Conservation (phyloP, 2,888 invertebrate species). For the Pristionchus arcanus region DNA sequence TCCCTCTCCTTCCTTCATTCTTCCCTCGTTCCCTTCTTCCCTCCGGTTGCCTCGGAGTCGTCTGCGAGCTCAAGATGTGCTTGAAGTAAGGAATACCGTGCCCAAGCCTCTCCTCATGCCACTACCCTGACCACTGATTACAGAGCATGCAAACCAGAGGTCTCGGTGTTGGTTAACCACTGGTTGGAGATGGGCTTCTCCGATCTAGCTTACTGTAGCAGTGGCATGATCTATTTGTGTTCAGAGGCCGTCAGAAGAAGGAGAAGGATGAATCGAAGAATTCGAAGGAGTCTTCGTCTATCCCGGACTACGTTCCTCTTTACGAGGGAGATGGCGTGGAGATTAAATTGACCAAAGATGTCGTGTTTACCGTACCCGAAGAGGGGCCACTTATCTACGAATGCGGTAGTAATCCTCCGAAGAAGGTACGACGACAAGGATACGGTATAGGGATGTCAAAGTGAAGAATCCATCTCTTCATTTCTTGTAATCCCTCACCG, state of each 20-base stretch:
- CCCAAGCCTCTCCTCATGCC: background rate
- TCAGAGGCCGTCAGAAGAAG: conserved; percentile 8
- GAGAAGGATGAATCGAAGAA: background rate
- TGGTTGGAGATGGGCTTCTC: no score
- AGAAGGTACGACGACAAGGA: background rate
- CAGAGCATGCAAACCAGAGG: no score
- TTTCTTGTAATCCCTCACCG: no score
- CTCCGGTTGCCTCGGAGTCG: background rate
- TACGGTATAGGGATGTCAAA: background rate
- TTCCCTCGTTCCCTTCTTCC: background rate
- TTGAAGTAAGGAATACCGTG: background rate
- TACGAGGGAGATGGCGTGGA: background rate
- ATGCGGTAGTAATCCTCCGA: background rate
- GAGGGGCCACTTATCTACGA: background rate
- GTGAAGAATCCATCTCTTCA: background rate
- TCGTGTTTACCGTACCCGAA: background rate
- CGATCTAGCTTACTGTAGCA: background rate
- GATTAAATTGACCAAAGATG: background rate
- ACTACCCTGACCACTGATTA: no score
- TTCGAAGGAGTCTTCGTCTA: background rate
- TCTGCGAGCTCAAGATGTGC: background rate
- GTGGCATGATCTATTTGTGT: background rate
- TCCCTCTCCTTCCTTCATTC: background rate
- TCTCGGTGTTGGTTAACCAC: no score
- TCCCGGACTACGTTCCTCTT: background rate